Evolutionary conservation across 2,797 vertebrate genomes (phyloP), one percentile per base, ranked within the genome.

Genomic region (Sphaeramia orbicularis): DNA sequence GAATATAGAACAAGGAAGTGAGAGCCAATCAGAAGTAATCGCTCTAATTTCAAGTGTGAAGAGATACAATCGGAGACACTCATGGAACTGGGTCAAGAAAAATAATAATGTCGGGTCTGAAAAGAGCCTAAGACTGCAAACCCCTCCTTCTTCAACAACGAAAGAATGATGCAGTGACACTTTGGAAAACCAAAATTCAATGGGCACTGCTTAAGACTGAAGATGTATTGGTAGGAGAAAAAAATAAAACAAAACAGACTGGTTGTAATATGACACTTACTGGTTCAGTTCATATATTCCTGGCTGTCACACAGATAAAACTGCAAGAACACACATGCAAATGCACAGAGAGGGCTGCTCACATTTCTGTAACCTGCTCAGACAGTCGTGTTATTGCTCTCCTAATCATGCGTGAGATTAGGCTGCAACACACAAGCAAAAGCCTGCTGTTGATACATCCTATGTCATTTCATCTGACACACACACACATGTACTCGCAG

Each of bases 361-460:
- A 52, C 44, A 35, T 60, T 73, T 81, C 76, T 52, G 79, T 80
- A 88, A 86, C 80, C 69, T 66, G 75, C 67, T 85, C 85, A 84
- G 81, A 85, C 87, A 90, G 81, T 86, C 19, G 81, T 85, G 84
- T 84, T 88, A 90, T 88, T 90, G 84, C 86, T 86, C 80, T 71
- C 70, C 78, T 90, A 90, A 91, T 90, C 87, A 90, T 84, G 86
- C 79, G 67, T 91, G 89, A 88, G 89, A 91, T 91, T 85, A 90
- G 84, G 76, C 81, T 72, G 78, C 78, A 82, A 78, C 66, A 81
- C 80, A 82, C 52, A 53, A 77, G 76, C 71, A 71, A 74, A 78
- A 75, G 65, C 71, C 81, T 79, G 78, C 72, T 81, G 83, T 82
- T 81, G 74, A 78, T 74, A 69, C 55, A n/a, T 78, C 76, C 74